phyloP scores from a whole-genome alignment of 2,888 invertebrate species.

The Siphlonurus alternatus region DNA sequence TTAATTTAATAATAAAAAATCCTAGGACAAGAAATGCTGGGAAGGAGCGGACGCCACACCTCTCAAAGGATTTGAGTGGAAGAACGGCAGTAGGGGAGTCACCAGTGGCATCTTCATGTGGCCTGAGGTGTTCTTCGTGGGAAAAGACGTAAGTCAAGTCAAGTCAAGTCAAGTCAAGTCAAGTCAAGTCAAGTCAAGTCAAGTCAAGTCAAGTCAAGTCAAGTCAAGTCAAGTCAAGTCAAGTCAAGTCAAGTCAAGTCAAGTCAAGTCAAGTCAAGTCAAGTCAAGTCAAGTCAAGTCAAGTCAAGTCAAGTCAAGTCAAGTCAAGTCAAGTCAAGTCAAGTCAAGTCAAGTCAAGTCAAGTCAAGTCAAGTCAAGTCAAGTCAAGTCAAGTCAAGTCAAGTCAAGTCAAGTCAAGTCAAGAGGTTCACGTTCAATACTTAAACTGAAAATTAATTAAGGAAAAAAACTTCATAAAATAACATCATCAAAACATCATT shows the following conservation, averaged over 20 bases:
- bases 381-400: conserved; percentile 8
- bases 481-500: too few relatives aligned
- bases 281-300: conserved; percentile 8
- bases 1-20: too few relatives aligned
- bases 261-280: conserved; percentile 8
- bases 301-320: conserved; percentile 8
- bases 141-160: background rate
- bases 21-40: too few relatives aligned
- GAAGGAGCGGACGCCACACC: too few relatives aligned
- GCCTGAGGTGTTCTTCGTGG: too few relatives aligned
- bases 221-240: conserved; percentile 9
- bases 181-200: conserved; percentile 9
- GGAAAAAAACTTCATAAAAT: too few relatives aligned
- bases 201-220: conserved; percentile 9
- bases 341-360: conserved; percentile 9
- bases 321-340: conserved; percentile 7
- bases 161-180: conserved; percentile 6
- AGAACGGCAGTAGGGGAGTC: too few relatives aligned
- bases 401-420: conserved; percentile 8
- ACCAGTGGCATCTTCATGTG: too few relatives aligned
- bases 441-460: too few relatives aligned
- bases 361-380: conserved; percentile 8
- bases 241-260: conserved; percentile 9
- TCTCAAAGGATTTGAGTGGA: too few relatives aligned
- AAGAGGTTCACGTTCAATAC: too few relatives aligned